A percentile compares a stretch with the other conserved stretches of the same genome.
phyloP scores from a whole-genome alignment of 2,888 invertebrate species.

The Pimpla rufipes region DNA sequence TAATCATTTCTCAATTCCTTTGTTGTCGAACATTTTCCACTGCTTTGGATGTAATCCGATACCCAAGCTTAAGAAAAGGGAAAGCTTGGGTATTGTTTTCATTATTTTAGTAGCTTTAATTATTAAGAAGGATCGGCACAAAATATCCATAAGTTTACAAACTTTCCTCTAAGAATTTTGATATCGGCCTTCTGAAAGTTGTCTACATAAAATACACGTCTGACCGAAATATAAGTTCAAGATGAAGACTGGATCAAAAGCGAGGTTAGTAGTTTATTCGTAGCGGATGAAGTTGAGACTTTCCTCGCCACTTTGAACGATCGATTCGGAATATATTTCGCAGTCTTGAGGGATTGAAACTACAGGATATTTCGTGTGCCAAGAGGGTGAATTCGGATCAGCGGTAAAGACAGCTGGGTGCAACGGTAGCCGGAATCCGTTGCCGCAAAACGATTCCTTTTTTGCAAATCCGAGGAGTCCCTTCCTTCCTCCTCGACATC shows the following conservation, averaged over 20 bases:
- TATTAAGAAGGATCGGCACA: too few species aligned
- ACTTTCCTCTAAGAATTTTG: too few species aligned
- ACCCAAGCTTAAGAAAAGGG: too few species aligned
- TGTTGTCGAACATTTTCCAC: neutral
- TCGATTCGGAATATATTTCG: constrained; percentile 5
- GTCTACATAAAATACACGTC: too few species aligned
- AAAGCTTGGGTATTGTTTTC: too few species aligned
- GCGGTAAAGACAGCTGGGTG: constrained; percentile 12
- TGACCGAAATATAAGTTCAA: neutral
- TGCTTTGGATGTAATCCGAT: neutral
- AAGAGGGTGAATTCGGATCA: neutral
- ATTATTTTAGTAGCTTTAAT: too few species aligned
- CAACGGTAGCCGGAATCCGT: neutral
- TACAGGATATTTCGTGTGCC: constrained; percentile 17
- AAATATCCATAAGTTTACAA: too few species aligned
- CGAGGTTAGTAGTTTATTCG: neutral
- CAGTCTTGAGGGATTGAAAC: constrained; percentile 7
- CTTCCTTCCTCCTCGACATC: neutral
- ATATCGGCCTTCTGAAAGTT: too few species aligned
- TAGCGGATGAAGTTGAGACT: neutral
- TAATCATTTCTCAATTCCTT: neutral
- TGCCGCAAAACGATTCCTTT: neutral
- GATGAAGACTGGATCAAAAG: neutral
- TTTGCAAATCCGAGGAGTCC: constrained; percentile 25
- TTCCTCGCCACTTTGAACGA: neutral